Base-by-base conservation (phyloP, 53 echinoderm and acorn worm genomes). In the Stichopus horrens region DNA sequence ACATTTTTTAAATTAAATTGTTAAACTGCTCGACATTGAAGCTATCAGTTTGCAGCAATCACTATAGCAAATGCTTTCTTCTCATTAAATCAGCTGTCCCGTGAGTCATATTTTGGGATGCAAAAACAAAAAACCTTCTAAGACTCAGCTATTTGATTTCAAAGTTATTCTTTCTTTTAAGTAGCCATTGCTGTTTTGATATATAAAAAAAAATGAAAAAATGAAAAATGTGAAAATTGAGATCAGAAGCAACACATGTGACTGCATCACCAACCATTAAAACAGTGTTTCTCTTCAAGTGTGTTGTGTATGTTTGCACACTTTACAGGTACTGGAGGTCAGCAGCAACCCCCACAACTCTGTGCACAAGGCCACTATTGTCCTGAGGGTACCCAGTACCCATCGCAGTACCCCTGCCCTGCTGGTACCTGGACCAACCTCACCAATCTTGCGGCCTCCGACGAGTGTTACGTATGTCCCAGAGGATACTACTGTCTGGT, bases 361-460 rank as follows among this genome's bases (percentile, higher is more conserved):
- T 98, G 98, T 21, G 99, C 93, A 54, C 89, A 90, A 82, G 99
- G 99, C 37, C 93, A 98, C 87, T 96, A 96, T 91, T 98, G 99
- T 88, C 96, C 94, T 13, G 51, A 86, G 0, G 96, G 94, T 58
- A 97, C 99, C 84, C 96, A 98, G 91, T 92, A 92, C 85, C 92
- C 96, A 16, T 88, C 88, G 76, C 99, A 98, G 87, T 93, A 94
- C 88, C 99, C 99, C 57, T 98, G 99, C 66, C 94, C 99, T 56
- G 96, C 99, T 0, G 99, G 99, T 0, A 91, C 96, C 66, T 98
- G 96, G 93, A 93, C 93, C 77, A 98, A 98, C 74, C 94, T 90
- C 76, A 98, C 99, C 83, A 98, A 98, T 75, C 88, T 98, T 14
- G 96, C 92, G 8, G 90, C 89, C 0, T 68, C 89, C 19, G 88